A percentile compares a stretch with the other conserved stretches of the same genome.
phyloP scores from a whole-genome alignment of 2,888 invertebrate genomes.

The Caenorhabditis sp. region DNA sequence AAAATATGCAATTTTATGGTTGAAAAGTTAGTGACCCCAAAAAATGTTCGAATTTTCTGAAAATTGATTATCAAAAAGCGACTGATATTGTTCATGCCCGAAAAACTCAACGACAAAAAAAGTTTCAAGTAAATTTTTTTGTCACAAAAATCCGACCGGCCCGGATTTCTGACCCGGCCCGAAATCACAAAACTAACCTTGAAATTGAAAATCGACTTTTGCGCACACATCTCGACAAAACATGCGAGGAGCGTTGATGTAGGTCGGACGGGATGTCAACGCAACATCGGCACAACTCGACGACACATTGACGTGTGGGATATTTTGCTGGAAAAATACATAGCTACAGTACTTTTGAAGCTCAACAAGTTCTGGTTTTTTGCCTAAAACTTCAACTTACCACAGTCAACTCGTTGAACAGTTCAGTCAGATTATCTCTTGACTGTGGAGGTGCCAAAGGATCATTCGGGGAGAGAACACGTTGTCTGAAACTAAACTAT shows the following conservation, averaged over 20 bases:
- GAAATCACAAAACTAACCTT: slow-evolving; percentile 5
- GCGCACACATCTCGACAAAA: slow-evolving; percentile 30
- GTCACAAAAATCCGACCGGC: too few species aligned
- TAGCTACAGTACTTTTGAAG: neutral
- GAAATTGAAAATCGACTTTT: slow-evolving; percentile 34
- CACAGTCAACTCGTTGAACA: slow-evolving; percentile 29
- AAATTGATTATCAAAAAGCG: too few species aligned
- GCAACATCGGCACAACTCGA: slow-evolving; percentile 38
- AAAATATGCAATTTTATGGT: too few species aligned
- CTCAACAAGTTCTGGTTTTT: neutral
- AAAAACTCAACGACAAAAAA: too few species aligned
- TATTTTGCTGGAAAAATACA: neutral
- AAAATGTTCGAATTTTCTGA: too few species aligned
- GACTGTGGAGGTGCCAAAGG: slow-evolving; percentile 26
- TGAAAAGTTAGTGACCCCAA: too few species aligned
- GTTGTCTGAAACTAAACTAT: slow-evolving; percentile 29
- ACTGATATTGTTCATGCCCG: too few species aligned
- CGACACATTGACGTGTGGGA: slow-evolving; percentile 18
- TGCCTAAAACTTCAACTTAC: slow-evolving; percentile 11
- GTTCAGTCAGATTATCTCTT: slow-evolving; percentile 26
- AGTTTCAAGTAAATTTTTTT: too few species aligned
- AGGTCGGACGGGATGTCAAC: slow-evolving; percentile 29
- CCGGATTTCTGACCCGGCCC: too few species aligned
- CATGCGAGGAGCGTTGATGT: slow-evolving; percentile 25
- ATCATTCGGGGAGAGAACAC: slow-evolving; percentile 33